Base-by-base conservation (phyloP, 2,888 invertebrate species). In the Drosophila putrida region DNA sequence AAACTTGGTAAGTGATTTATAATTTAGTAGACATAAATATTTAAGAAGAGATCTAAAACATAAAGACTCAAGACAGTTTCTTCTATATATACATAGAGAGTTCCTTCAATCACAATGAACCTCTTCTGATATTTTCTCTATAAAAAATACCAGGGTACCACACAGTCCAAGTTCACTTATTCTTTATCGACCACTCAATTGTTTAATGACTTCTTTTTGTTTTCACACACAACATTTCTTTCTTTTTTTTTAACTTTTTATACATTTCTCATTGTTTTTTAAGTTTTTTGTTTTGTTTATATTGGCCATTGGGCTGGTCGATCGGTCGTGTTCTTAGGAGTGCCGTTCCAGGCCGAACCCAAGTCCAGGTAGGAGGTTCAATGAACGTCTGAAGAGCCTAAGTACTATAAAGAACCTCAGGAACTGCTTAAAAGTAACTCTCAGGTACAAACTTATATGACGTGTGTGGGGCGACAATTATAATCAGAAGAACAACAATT, bases 351-450 rank as follows among this genome's bases (percentile, higher is more conserved):
- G 28, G 36, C 58, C 33, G 43, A 27, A 13, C n/a, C 60, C 27
- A 31, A 4, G 15, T 4, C 65, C 35, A 53, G 65, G 20, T 15
- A 39, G 82, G 81, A 15, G 43, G 85, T 84, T 88, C 88, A 85
- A 78, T 69, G 88, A 49, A 87, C 82, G 28, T 20, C 54, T 31
- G 38, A 54, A 71, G 67, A 78, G 60, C 67, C 78, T 67, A n/a
- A n/a, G n/a, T n/a, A n/a, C n/a, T n/a, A 53, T 33, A 57, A 28
- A 62, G 62, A 50, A 13, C n/a, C 47, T 55, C 51, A 27, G 27
- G n/a, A 10, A 28, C 38, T 41, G 6, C 55, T 35, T 20, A 20
- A 46, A 28, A 28, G 20, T 11, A 10, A 13, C 11, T 10, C 25
- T 49, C 31, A n/a, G 28, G 11, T 20, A 43, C 39, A 39, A 10